These are phyloP conservation scores for Drosophila parthenogenetica DNA, from an alignment of 2,888 invertebrate species.

Conservation along the genomic window DNA sequence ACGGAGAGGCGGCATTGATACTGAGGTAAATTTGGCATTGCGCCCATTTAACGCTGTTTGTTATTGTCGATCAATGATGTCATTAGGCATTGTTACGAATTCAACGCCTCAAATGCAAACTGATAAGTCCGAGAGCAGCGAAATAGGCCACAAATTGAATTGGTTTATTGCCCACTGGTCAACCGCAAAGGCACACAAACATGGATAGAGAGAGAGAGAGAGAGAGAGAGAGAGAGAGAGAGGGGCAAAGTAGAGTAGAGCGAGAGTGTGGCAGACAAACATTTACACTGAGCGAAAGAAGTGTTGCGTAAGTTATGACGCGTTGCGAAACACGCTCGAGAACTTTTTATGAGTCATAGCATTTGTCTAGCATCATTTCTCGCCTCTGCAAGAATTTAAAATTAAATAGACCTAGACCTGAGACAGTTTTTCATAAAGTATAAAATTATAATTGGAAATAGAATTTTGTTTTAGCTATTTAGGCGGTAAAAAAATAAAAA, in stretches of 20 bases:
- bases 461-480: no score
- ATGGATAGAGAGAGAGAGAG: constrained; percentile 21
- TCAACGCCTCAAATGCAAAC: constrained; percentile 20
- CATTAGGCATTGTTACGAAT: constrained; percentile 62
- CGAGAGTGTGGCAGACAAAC: not conserved
- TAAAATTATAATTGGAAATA: no score
- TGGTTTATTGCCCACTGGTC: constrained; percentile 44
- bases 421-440: no score
- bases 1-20: constrained; percentile 59
- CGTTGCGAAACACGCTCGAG: constrained; percentile 3
- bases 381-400: not conserved
- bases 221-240: constrained; percentile 13
- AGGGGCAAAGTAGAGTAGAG: not conserved
- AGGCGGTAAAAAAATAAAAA: no score
- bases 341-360: constrained; percentile 9
- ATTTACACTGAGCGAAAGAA: constrained; percentile 31
- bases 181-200: constrained; percentile 25
- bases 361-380: constrained; percentile 3
- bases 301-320: not conserved
- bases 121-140: constrained; percentile 27
- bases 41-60: constrained; percentile 48
- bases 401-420: not conserved
- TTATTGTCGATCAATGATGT: constrained; percentile 55
- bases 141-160: constrained; percentile 55
- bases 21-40: constrained; percentile 79